phyloP scores from a whole-genome alignment of 2,888 invertebrate genomes.

The Yponomeuta evonymella region DNA sequence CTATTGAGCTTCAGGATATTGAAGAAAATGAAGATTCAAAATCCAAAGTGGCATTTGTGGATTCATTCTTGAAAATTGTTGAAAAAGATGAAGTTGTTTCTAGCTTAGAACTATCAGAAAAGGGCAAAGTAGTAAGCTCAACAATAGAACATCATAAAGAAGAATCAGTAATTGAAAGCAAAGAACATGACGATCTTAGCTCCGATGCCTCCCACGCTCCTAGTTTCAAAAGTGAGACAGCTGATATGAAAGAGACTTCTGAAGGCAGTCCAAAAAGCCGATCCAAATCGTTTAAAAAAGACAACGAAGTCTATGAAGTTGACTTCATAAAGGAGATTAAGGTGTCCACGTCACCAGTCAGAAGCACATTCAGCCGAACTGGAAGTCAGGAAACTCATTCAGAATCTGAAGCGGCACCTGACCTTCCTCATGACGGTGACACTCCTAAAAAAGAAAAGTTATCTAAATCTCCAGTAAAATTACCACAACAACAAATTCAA shows the following conservation, averaged over 20 bases:
- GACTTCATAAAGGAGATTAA: conserved; percentile 74
- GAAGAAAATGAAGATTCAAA: conserved; percentile 60
- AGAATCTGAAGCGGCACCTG: conserved; percentile 72
- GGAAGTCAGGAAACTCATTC: conserved; percentile 76
- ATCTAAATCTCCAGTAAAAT: conserved; percentile 58
- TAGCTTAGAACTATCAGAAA: conserved; percentile 61
- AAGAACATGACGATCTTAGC: conserved; percentile 67
- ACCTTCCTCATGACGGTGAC: conserved; percentile 64
- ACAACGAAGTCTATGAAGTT: conserved; percentile 68
- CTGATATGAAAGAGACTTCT: conserved; percentile 55
- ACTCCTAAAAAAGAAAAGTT: conserved; percentile 56
- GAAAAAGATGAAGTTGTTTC: conserved; percentile 68
- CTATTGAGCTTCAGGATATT: conserved; percentile 64
- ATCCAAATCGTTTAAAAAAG: conserved; percentile 69
- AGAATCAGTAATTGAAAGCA: conserved; percentile 67
- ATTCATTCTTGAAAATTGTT: conserved; percentile 59
- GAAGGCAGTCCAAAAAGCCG: conserved; percentile 65
- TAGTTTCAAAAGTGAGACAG: conserved; percentile 62
- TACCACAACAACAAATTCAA: conserved; percentile 63
- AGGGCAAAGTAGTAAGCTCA: conserved; percentile 67
- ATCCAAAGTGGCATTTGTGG: conserved; percentile 59
- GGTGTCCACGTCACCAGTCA: conserved; percentile 67
- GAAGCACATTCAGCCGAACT: conserved; percentile 68
- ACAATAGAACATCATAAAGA: conserved; percentile 65
- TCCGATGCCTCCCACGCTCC: conserved; percentile 68